Percentiles rank a stretch among this genome's conserved stretches.
These are phyloP conservation scores for Tangara arthus DNA, from an alignment of 2,797 vertebrate genomes.

Conservation along the genomic window DNA sequence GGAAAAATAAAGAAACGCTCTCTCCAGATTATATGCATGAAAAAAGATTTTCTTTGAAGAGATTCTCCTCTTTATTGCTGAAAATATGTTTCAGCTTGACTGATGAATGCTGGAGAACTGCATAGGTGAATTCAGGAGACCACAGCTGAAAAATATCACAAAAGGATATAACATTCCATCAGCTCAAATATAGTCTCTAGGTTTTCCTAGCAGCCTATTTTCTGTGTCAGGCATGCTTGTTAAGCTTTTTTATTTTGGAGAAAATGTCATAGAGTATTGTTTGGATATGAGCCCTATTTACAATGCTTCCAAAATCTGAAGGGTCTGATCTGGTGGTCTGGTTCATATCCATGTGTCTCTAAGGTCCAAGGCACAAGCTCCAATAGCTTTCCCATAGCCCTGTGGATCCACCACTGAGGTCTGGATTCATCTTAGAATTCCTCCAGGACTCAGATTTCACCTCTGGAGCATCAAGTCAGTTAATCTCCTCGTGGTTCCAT, in stretches of 20 bases:
- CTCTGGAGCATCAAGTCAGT: not conserved
- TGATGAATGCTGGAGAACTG: not conserved
- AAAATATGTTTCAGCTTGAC: not conserved
- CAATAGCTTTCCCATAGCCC: not conserved
- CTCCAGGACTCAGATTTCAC: not conserved
- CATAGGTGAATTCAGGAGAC: not conserved
- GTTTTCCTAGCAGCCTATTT: not conserved
- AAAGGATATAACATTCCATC: not conserved
- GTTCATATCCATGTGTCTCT: not conserved
- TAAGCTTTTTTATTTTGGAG: not conserved
- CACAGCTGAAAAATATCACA: not conserved
- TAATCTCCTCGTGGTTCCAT: not conserved
- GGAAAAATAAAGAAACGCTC: not conserved
- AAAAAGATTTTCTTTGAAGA: not conserved
- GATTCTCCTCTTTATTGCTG: not conserved
- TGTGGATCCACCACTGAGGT: not conserved
- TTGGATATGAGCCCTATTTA: not conserved
- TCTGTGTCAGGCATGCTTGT: not conserved
- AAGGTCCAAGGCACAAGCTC: not conserved
- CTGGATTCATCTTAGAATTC: not conserved
- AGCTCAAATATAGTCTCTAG: not conserved
- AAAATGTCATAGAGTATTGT: not conserved
- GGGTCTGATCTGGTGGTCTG: not conserved
- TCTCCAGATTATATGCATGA: not conserved
- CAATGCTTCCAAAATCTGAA: not conserved